Percentiles rank a stretch among this genome's conserved stretches.
Conservation (phyloP, 2,888 invertebrate genomes). For the Lepidochitona cinerea region DNA sequence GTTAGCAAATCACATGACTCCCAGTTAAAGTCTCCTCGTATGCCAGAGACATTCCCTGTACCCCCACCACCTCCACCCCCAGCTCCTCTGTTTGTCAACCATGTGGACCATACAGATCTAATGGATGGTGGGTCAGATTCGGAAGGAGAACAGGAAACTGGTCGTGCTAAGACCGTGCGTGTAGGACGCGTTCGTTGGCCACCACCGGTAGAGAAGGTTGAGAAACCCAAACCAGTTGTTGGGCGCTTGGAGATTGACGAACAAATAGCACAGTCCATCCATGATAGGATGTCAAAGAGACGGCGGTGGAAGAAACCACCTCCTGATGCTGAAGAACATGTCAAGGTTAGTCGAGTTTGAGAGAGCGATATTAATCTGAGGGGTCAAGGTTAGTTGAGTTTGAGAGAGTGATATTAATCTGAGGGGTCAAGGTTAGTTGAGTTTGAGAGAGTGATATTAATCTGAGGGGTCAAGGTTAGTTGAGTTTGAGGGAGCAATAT, state of each 20-base stretch:
- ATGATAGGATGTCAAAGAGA: slow-evolving; percentile 41
- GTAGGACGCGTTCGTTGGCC: slow-evolving; percentile 86
- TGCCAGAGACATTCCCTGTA: slow-evolving; percentile 33
- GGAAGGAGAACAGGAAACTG: slow-evolving; percentile 77
- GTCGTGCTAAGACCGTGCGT: slow-evolving; percentile 92
- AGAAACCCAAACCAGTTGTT: slow-evolving; percentile 71
- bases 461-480: no score
- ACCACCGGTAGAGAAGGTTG: slow-evolving; percentile 81
- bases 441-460: no score
- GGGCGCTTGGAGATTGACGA: slow-evolving; percentile 65
- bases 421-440: no score
- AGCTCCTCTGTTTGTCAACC: slow-evolving; percentile 16
- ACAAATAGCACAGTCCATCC: slow-evolving; percentile 50
- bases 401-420: no score
- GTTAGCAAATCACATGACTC: neutral
- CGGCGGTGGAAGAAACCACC: slow-evolving; percentile 41
- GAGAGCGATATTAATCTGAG: no score
- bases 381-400: no score
- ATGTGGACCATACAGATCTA: slow-evolving; percentile 43
- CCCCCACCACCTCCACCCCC: slow-evolving; percentile 82
- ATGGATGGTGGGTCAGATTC: slow-evolving; percentile 43
- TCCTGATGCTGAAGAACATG: slow-evolving; percentile 15
- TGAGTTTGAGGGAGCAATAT: no score
- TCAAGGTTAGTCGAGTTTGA: neutral
- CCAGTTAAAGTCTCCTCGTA: slow-evolving; percentile 11